Conservation (phyloP, 2,888 invertebrate species). For the Psylliodes chrysocephalus region DNA sequence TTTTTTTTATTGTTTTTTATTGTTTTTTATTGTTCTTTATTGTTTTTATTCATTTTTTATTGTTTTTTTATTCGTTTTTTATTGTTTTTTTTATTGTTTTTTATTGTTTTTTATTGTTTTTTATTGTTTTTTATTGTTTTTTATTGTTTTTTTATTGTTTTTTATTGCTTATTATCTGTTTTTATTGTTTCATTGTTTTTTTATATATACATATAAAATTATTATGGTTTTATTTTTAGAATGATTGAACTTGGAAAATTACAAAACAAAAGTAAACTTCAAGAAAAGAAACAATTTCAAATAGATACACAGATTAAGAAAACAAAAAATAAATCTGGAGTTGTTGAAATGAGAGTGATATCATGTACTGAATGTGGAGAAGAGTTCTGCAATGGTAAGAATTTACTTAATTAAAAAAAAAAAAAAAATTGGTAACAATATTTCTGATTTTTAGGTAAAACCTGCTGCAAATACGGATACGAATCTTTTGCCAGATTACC, state of each 20-base stretch:
- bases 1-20: no score
- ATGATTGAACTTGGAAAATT: conserved; percentile 85
- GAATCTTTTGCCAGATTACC: conserved; percentile 67
- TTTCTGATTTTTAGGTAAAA: conserved; percentile 62
- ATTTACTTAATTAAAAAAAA: not conserved
- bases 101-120: no score
- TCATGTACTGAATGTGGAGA: conserved; percentile 85
- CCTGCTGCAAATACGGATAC: conserved; percentile 69
- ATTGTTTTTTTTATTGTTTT: no score
- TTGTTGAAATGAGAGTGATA: conserved; percentile 79
- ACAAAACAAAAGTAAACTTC: conserved; percentile 76
- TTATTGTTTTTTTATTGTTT: no score
- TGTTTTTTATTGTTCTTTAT: no score
- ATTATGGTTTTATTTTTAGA: conserved; percentile 65
- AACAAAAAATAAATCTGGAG: conserved; percentile 85
- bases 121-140: no score
- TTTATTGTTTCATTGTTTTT: no score
- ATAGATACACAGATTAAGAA: conserved; percentile 76
- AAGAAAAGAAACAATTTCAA: conserved; percentile 75
- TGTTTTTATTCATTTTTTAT: no score
- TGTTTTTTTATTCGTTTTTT: no score
- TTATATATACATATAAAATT: no score
- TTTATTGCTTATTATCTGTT: no score
- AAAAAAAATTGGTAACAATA: not conserved
- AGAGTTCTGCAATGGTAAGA: conserved; percentile 81